Evolutionary conservation across 2,888 invertebrate genomes (phyloP), one percentile per base, ranked within the genome.

Genomic region (Ypsolopha scabrella): DNA sequence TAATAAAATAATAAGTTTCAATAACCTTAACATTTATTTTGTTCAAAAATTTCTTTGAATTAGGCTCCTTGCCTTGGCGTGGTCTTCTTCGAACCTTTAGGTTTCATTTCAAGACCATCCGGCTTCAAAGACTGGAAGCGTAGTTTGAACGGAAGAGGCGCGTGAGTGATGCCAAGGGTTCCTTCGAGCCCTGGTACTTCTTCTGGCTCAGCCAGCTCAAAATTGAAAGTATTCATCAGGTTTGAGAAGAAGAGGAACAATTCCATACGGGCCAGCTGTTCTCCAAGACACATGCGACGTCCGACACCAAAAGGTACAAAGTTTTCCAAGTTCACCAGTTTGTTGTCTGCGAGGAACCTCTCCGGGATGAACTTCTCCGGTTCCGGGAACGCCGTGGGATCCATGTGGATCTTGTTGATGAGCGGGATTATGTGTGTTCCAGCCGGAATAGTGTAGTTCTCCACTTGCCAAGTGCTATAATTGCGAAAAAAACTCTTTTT

Each of bases 281-380:
- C 93, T 8, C 95, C 95, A 6, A 95, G 83, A 61, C 95, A 95
- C 90, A 93, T 92, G 24, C 95, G 87, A n/a, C 94, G 88, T 0
- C 94, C 95, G 6, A 93, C 92, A 11, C 95, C 95, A 70, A 95
- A 95, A 0, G 94, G 94, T 71, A 95, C 90, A 73, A 95, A 95
- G 65, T 87, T 92, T 60, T 94, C 92, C 0, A 94, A 94, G 53
- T 92, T 91, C 55, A 81, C 80, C 36, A 95, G 90, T 68, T 91
- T 90, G 39, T 93, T 93, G 9, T 89, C 73, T 56, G 89, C 89
- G 46, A 95, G 81, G 72, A 95, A 95, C 38, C 95, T 85, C 33
- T 89, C 87, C 0, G 95, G 95, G 50, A 90, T 88, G 75, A 95
- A 95, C 60, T 88, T 88, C 65, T 94, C 91, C 0, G 95, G 95